Conservation (phyloP, 2,113 vertebrate species). For the Dicaeum eximium region DNA sequence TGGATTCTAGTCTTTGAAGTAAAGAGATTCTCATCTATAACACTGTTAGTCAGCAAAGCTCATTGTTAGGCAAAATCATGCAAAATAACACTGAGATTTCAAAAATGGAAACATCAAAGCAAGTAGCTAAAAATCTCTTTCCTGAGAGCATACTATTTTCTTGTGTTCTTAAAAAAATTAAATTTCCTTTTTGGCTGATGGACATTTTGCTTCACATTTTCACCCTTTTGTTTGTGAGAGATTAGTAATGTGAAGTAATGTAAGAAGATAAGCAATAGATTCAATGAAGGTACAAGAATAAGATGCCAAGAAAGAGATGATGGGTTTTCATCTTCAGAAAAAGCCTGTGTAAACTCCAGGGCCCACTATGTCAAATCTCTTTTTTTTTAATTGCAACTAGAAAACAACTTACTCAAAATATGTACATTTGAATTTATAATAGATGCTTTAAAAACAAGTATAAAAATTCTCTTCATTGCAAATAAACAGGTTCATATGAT, state of each 20-base stretch:
- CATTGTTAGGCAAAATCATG: background rate
- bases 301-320: background rate
- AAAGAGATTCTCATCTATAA: background rate
- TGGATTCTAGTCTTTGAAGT: constrained; percentile 1
- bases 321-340: background rate
- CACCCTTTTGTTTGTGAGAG: background rate
- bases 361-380: background rate
- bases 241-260: background rate
- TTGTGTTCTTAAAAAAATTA: background rate
- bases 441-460: background rate
- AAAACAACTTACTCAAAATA: background rate
- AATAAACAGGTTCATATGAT: background rate
- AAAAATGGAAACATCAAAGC: background rate
- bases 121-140: background rate
- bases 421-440: background rate
- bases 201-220: background rate
- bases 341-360: fast-evolving
- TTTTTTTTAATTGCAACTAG: background rate
- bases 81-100: background rate
- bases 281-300: background rate
- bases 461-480: background rate
- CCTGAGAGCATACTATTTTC: background rate
- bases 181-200: background rate
- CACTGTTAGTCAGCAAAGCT: background rate
- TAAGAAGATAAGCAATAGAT: background rate